Evolutionary conservation across 23 tunicate genomes (phyloP), one percentile per base, ranked within the genome.

Genomic region (Ascidia mentula): DNA sequence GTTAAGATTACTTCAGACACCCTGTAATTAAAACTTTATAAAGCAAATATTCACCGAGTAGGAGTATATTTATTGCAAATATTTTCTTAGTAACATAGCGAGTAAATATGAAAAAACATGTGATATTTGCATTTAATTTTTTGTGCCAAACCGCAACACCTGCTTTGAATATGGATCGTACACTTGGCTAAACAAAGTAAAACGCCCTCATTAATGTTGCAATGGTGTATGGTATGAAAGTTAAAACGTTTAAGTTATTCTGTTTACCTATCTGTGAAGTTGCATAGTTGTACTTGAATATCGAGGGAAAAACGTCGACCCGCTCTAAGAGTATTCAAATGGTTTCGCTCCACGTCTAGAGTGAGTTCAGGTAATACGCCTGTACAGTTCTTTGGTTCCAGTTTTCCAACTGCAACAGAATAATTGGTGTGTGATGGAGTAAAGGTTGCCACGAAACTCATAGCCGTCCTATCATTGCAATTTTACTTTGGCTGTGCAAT

Each of bases 1-100:
- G 53, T 76, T 36, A 59, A 30, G 37, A 59, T 76, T 32, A 61
- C 77, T 35, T 59, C 82, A 30, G 31, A 59, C 30, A 84, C 65
- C 17, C 88, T 84, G 76, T 17, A 42, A 81, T 37, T 26, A 26
- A 61, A 81, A 60, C 18, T 0, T 13, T n/a, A 4, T 33, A 70
- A 34, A 45, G 38, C 46, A 38, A 18, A 24, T 38, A 36, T 40
- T 60, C 31, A 30, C 76, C 33, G n/a, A 32, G 4, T 22, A 34
- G 39, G 22, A 71, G 39, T 9, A 15, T 17, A 45, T 15, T 45
- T 45, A 45, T 15, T 45, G 60, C 17, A 45, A 15, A 45, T 18
- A 45, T 18, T 45, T 79, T 33, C 35, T 61, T 73, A 30, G 34
- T 36, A 37, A 31, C 77, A 31, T 73, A 39, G 77, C 39, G 39